phyloP scores from a whole-genome alignment of 2,888 invertebrate species.

The Panzeria rudis region DNA sequence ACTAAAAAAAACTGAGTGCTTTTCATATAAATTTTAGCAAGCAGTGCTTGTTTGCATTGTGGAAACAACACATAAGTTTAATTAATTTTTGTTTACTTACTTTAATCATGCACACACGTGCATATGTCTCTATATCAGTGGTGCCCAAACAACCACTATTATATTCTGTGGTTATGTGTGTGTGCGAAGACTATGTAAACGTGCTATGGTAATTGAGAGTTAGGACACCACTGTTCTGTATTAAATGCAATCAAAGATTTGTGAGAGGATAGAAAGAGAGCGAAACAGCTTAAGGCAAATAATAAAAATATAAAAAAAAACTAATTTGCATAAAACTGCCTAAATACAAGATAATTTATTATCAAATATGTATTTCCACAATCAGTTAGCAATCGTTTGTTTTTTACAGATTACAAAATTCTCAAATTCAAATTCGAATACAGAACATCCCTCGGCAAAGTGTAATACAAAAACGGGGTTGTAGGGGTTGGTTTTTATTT shows the following conservation, averaged over 20 bases:
- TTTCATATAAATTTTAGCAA: too few species aligned
- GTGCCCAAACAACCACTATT: too few species aligned
- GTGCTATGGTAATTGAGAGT: too few species aligned
- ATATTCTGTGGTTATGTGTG: too few species aligned
- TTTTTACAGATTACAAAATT: constrained; percentile 9
- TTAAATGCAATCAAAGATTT: constrained; percentile 32
- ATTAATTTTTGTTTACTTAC: constrained; percentile 41
- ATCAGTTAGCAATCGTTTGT: constrained; percentile 20
- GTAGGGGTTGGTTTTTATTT: constrained; percentile 40
- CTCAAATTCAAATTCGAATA: constrained; percentile 2
- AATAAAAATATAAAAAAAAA: constrained; percentile 14
- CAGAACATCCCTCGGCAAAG: constrained; percentile 40
- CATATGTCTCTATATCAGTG: too few species aligned
- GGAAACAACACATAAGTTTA: too few species aligned
- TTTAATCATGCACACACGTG: background rate
- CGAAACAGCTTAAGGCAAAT: background rate
- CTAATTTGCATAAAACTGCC: constrained; percentile 60
- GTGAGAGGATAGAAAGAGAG: background rate
- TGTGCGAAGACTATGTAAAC: too few species aligned
- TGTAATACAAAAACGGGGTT: background rate
- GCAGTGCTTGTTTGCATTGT: too few species aligned
- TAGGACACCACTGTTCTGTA: too few species aligned
- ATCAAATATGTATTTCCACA: constrained; percentile 17
- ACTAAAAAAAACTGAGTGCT: too few species aligned
- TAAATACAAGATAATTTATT: constrained; percentile 53